Base-by-base conservation (phyloP, 1,140 invertebrate species). In the Neotoxoptera formosana region DNA sequence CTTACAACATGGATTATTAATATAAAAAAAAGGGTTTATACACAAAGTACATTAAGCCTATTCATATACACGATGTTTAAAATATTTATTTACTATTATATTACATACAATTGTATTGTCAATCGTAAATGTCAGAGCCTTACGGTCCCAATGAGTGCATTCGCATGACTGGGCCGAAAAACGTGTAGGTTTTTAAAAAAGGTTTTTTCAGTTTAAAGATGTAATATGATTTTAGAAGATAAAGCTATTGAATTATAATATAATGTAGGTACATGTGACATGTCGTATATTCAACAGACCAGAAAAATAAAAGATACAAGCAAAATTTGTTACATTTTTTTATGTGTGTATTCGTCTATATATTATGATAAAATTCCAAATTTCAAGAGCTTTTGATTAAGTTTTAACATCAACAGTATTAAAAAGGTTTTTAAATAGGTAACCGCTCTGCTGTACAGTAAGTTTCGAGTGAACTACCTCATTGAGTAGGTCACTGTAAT, bases 301-400 rank as follows among this genome's bases (percentile, higher is more conserved):
- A 48, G 47, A 88, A 88, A 88, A 88, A 88, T 48, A 87, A 87
- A 87, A 87, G 36, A 86, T 87, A n/a, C 21, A 87, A 87, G 11
- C 9, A n/a, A 87, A 87, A 47, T 48, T 87, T 41, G 36, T 45
- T 25, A 23, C 36, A 36, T 45, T 45, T 84, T 84, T 83, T 34
- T 51, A 60, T 60, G 11, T 14, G 30, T 30, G 25, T 30, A 30
- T 60, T 60, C 23, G 7, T 60, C 0, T 60, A 60, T 30, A 14
- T 11, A 30, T 25, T 30, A 60, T 60, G 30, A 30, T 60, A 25
- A 30, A 60, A 60, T 60, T 41, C 23, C 21, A 84, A 84, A 84
- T 84, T 23, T 45, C 20, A 84, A 51, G 48, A 51, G 3, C 14
- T 51, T 81, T 81, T 81, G 48, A 51, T 41, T 81, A 67, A 0